These are phyloP conservation scores for Ctenochaetus hawaiiensis DNA, from an alignment of 2,797 vertebrate genomes.

Conservation along the genomic window DNA sequence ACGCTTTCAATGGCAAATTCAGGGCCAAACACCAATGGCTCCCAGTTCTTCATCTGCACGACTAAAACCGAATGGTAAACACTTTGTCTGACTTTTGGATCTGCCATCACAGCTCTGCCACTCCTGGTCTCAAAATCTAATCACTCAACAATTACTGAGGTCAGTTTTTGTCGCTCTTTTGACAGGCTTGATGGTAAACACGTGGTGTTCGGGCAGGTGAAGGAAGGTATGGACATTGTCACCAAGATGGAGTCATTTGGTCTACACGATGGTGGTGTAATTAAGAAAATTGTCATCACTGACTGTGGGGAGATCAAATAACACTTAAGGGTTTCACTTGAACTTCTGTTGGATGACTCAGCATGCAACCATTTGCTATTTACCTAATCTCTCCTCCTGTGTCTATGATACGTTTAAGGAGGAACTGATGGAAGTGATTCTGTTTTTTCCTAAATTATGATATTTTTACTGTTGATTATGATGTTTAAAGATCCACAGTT, in stretches of 20 bases:
- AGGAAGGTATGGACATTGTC: conserved; percentile 92
- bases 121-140: not conserved
- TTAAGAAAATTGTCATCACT: conserved; percentile 92
- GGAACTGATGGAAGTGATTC: not conserved
- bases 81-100: not conserved
- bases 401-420: not conserved
- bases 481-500: not conserved
- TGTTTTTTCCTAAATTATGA: conserved; percentile 2
- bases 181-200: conserved; percentile 95
- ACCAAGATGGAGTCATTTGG: conserved; percentile 93
- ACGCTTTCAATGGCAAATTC: conserved; percentile 97
- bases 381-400: not conserved
- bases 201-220: conserved; percentile 95
- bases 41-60: conserved; percentile 97
- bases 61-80: conserved; percentile 93
- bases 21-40: conserved; percentile 94
- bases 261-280: conserved; percentile 90
- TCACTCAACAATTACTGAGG: not conserved
- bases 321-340: conserved; percentile 22
- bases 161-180: conserved; percentile 5
- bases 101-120: not conserved
- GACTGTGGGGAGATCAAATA: conserved; percentile 93
- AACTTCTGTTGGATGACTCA: conserved; percentile 26
- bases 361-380: conserved; percentile 15
- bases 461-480: conserved; percentile 4